These are phyloP conservation scores for Petrophora chlorosata DNA, from an alignment of 2,888 invertebrate genomes.

Conservation along the genomic window DNA sequence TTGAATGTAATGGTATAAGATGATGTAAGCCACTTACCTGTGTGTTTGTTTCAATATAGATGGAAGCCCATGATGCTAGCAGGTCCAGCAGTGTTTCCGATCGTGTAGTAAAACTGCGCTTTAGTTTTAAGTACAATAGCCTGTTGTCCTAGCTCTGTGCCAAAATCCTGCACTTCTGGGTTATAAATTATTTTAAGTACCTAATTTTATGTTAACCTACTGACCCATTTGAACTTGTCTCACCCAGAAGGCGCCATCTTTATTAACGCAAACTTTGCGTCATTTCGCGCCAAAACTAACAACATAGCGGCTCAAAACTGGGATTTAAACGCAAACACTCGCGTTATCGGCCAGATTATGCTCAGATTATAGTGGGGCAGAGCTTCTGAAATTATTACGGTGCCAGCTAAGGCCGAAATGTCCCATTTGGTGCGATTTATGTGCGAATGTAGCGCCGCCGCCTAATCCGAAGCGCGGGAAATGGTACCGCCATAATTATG, in stretches of 20 bases:
- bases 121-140: too few relatives aligned
- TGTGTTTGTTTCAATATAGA: too few relatives aligned
- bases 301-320: slow-evolving; percentile 64
- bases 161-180: too few relatives aligned
- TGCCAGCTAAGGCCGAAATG: slow-evolving; percentile 76
- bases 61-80: too few relatives aligned
- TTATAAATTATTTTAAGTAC: too few relatives aligned
- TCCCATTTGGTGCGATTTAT: slow-evolving; percentile 81
- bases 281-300: slow-evolving; percentile 63
- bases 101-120: too few relatives aligned
- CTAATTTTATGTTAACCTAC: neutral
- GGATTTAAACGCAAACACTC: slow-evolving; percentile 76
- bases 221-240: slow-evolving; percentile 39
- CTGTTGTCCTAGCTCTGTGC: too few relatives aligned
- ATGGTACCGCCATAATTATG: slow-evolving; percentile 76
- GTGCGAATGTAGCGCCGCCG: slow-evolving; percentile 77
- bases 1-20: too few relatives aligned
- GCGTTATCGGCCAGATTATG: slow-evolving; percentile 82
- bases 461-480: slow-evolving; percentile 69
- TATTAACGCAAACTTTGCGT: slow-evolving; percentile 37
- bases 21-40: too few relatives aligned
- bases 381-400: slow-evolving; percentile 78
- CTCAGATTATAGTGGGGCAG: slow-evolving; percentile 80
- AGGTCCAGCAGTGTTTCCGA: too few relatives aligned
- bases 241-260: slow-evolving; percentile 63